Evolutionary conservation across 1,140 invertebrate genomes (phyloP), one percentile per base, ranked within the genome.

Genomic region (Ceratosolen solmsi): DNA sequence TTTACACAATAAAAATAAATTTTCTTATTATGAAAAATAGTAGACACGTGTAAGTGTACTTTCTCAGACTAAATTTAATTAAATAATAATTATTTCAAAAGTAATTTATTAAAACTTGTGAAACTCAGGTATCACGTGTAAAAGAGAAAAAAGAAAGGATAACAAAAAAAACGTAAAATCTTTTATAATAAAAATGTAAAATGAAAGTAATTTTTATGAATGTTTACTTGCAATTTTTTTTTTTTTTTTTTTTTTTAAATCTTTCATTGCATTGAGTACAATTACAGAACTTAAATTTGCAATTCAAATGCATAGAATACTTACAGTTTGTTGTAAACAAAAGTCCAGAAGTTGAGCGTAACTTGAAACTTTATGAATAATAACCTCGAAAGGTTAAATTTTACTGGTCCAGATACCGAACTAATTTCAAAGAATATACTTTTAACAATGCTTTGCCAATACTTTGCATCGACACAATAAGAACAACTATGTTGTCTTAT

Each of bases 381-480:
- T 20, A 9, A 1, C 22, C 25, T 30, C n/a, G 30, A 71, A 49
- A 71, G n/a, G 25, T 46, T 15, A 27, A 49, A 71, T 49, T 17
- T 38, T 38, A 1, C 41, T 4, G 36, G 13, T n/a, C 36, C 27
- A 13, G 49, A 70, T 5, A 38, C 17, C 27, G n/a, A 54, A 78
- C 60, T 38, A 78, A 78, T 70, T 78, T 41, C 17, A 51, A 78
- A 70, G 76, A 30, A 54, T 25, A 27, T 70, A 36, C 76, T 78
- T 58, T 51, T 22, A 25, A 51, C 13, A 22, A 22, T n/a, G 33
- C 60, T 0, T 5, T 11, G 9, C 13, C 11, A 25, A 30, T 38
- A 41, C 65, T 79, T 70, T 79, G 51, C 77, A 71, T 71, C 27
- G 17, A 2, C 1, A 65, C 58, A 78, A 78, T 54, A 33, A 54